Conservation (phyloP, 1,140 invertebrate species). For the Drosophila arawakana region DNA sequence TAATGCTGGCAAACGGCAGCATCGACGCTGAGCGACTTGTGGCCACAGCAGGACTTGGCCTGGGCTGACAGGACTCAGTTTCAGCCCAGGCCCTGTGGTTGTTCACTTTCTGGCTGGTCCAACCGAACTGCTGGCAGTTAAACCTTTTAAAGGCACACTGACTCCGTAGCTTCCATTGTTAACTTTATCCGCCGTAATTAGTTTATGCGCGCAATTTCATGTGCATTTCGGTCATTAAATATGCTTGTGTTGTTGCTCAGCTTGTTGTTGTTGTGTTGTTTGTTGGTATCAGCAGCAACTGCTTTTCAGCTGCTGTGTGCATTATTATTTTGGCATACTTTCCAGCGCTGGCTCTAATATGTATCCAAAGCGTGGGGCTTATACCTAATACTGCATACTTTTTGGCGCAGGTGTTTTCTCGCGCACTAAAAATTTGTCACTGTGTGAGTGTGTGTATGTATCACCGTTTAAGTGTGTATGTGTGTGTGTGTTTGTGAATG, state of each 20-base stretch:
- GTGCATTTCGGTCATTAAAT: constrained; percentile 79
- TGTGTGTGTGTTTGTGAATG: constrained; percentile 17
- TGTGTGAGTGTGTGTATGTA: not conserved
- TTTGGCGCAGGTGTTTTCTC: constrained; percentile 64
- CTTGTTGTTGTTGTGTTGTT: not conserved
- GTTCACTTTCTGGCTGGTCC: constrained; percentile 43
- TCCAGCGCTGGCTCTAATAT: constrained; percentile 44
- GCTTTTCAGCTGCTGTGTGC: constrained; percentile 41
- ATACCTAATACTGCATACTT: constrained; percentile 58
- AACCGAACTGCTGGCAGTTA: constrained; percentile 46
- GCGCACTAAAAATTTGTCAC: constrained; percentile 71
- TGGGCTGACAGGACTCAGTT: constrained; percentile 6
- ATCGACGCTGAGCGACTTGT: constrained; percentile 62
- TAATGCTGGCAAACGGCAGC: constrained; percentile 70
- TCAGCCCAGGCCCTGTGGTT: constrained; percentile 50
- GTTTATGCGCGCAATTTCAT: constrained; percentile 82
- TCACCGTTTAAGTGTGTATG: not conserved
- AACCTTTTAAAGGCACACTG: constrained; percentile 51
- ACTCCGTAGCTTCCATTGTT: constrained; percentile 59
- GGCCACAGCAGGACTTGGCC: constrained; percentile 55
- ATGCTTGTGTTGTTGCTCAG: constrained; percentile 42
- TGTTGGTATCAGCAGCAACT: not conserved
- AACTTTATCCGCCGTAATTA: constrained; percentile 81
- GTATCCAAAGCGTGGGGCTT: constrained; percentile 56
- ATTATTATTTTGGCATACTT: constrained; percentile 75